Percentiles rank a stretch among this genome's conserved stretches.
Evolutionary conservation across 1,140 invertebrate species (phyloP).

Genomic region (Rhagoletis pomonella): DNA sequence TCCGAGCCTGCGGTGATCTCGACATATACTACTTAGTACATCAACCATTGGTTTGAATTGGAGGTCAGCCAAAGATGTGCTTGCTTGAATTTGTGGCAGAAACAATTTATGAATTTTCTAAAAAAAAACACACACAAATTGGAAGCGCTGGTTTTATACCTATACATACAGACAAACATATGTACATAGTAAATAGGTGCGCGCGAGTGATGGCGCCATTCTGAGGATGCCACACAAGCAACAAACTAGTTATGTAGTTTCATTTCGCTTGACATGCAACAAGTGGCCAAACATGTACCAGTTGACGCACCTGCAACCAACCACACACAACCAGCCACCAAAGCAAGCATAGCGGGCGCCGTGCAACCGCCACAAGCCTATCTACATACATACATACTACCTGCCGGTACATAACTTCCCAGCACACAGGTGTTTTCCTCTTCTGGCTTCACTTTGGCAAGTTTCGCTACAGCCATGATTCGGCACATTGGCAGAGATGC

Average conservation of each 20-base stretch:
- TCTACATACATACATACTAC: neutral
- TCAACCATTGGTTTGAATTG: neutral
- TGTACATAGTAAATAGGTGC: neutral
- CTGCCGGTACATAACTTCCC: neutral
- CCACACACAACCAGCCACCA: neutral
- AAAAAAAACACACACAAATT: conserved; percentile 16
- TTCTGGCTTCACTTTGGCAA: neutral
- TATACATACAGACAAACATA: no score
- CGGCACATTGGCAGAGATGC: neutral
- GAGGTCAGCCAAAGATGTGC: neutral
- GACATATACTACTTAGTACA: neutral
- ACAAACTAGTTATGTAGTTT: neutral
- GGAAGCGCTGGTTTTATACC: neutral
- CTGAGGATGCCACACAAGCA: neutral
- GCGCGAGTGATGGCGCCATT: conserved; percentile 10
- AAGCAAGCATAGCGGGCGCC: neutral
- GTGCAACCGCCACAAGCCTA: neutral
- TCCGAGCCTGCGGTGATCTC: neutral
- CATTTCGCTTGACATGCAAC: neutral
- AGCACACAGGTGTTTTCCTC: neutral
- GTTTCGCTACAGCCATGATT: neutral
- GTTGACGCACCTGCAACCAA: conserved; percentile 13
- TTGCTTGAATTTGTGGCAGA: conserved; percentile 6
- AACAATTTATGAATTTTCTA: conserved; percentile 51
- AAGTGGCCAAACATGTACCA: conserved; percentile 37